Conservation (phyloP, 1,140 invertebrate genomes). For the Yoshiicerus persimilis region DNA sequence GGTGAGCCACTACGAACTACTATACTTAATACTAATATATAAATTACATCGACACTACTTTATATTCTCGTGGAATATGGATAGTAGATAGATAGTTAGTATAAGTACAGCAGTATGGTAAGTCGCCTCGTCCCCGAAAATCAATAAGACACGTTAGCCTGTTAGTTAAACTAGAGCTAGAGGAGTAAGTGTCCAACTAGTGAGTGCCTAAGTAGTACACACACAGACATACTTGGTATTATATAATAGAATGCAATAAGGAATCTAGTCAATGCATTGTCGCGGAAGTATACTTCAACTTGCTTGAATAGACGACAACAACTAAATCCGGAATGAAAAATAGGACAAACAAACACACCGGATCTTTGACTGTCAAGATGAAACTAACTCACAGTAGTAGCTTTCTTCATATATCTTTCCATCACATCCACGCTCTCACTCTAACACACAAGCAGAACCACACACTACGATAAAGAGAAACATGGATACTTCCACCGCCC, state of each 20-base stretch:
- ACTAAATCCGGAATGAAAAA: constrained; percentile 33
- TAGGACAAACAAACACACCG: constrained; percentile 25
- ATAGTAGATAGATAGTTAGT: not conserved
- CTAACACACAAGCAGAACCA: not conserved
- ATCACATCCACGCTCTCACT: not conserved
- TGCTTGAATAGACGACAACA: not conserved
- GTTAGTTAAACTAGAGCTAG: not conserved
- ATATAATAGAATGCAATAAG: not conserved
- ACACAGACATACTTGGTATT: not conserved
- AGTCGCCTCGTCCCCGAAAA: constrained; percentile 29
- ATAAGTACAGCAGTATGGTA: not conserved
- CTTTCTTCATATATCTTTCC: not conserved
- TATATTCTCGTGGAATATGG: not conserved
- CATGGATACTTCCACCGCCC: not conserved
- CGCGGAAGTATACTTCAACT: not conserved
- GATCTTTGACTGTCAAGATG: constrained; percentile 3
- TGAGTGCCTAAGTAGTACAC: not conserved
- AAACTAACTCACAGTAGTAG: not conserved
- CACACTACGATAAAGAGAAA: not conserved
- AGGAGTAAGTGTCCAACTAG: not conserved
- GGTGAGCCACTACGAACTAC: not conserved
- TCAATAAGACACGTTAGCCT: constrained; percentile 30
- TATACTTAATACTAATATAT: not conserved
- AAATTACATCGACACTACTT: not conserved
- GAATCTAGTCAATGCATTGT: not conserved